Evolutionary conservation across 2,113 vertebrate species (phyloP).

Genomic region (Gorsachius goisagi): DNA sequence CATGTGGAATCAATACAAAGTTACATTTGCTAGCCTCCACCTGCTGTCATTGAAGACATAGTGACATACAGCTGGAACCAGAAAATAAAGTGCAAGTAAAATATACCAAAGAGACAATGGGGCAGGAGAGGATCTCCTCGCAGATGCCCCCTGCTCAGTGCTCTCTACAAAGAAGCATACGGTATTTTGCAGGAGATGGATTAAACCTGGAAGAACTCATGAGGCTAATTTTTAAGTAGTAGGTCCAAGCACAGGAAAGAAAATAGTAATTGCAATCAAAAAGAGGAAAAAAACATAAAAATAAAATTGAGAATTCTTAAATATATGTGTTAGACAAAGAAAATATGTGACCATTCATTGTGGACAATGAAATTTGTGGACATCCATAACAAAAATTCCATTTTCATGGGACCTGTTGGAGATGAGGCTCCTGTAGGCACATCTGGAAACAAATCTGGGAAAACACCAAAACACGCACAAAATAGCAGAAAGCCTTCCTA

Average conservation of each 20-base stretch:
- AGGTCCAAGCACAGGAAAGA: not conserved
- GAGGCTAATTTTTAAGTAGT: not conserved
- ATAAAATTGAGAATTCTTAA: not conserved
- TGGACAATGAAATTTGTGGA: accelerated
- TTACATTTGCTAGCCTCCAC: not conserved
- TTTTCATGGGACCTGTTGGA: not conserved
- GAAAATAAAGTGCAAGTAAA: not conserved
- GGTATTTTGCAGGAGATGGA: not conserved
- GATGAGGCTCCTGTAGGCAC: not conserved
- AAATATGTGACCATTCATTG: not conserved
- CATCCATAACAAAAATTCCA: not conserved
- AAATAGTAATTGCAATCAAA: not conserved
- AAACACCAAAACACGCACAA: not conserved
- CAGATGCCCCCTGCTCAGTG: not conserved
- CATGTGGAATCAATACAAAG: not conserved
- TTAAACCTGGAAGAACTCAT: not conserved
- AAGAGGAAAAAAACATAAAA: not conserved
- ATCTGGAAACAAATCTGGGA: not conserved
- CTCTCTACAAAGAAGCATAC: not conserved
- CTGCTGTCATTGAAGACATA: not conserved
- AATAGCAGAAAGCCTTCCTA: not conserved
- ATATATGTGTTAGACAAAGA: not conserved
- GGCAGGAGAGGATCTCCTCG: not conserved
- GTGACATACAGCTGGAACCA: not conserved
- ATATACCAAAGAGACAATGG: not conserved